These are phyloP conservation scores for Euura lappo DNA, from an alignment of 1,140 invertebrate genomes.

Conservation along the genomic window DNA sequence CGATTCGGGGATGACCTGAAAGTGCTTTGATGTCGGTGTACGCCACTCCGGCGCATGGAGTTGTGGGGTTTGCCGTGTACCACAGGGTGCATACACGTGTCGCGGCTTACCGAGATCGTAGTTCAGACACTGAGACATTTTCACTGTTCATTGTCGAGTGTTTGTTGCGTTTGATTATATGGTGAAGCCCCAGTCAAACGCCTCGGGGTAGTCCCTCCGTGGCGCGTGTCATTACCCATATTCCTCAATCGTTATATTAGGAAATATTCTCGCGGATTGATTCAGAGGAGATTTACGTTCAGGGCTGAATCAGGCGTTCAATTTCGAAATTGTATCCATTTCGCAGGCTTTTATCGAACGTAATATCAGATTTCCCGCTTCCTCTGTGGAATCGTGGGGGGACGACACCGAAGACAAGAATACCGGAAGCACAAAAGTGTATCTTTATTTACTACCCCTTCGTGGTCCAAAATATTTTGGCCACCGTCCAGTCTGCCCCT, in stretches of 20 bases:
- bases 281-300: neutral
- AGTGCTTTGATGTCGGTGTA: slow-evolving; percentile 29
- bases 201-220: neutral
- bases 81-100: slow-evolving; percentile 32
- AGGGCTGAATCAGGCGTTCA: too few relatives aligned
- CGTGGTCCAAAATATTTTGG: neutral
- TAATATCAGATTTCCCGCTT: too few relatives aligned
- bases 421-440: too few relatives aligned
- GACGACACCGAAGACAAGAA: too few relatives aligned
- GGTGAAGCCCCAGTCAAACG: neutral
- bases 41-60: neutral
- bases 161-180: neutral
- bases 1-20: slow-evolving; percentile 40
- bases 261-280: neutral
- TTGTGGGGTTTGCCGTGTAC: slow-evolving; percentile 31
- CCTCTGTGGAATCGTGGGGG: too few relatives aligned
- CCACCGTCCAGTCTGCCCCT: neutral
- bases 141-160: neutral
- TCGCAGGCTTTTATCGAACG: too few relatives aligned
- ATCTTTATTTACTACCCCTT: too few relatives aligned
- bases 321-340: too few relatives aligned
- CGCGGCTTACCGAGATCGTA: slow-evolving; percentile 25
- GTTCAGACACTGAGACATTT: slow-evolving; percentile 32
- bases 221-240: neutral
- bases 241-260: slow-evolving; percentile 1